Conservation (phyloP, 2,888 invertebrate species). For the Chorisops tibialis region DNA sequence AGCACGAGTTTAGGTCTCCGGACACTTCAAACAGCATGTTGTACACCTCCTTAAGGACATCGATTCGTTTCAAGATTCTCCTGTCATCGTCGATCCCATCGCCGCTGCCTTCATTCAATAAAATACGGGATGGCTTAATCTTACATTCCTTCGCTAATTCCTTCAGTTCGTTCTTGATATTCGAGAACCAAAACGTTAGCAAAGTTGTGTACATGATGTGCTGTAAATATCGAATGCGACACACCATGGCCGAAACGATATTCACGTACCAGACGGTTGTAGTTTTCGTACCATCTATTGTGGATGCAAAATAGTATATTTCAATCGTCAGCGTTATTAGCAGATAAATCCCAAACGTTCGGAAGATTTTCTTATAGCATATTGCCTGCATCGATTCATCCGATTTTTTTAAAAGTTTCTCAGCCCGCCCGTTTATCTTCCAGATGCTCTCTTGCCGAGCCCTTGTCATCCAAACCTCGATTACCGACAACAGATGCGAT, state of each 20-base stretch:
- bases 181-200: constrained; percentile 10
- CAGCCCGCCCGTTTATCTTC: constrained; percentile 13
- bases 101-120: background rate
- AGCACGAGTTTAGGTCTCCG: constrained; percentile 29
- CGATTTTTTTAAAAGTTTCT: constrained; percentile 10
- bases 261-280: constrained; percentile 12
- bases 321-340: constrained; percentile 6
- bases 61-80: constrained; percentile 26
- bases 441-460: constrained; percentile 28
- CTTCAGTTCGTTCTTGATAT: constrained; percentile 13
- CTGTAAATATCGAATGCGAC: constrained; percentile 19
- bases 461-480: constrained; percentile 27
- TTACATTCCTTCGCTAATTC: constrained; percentile 2
- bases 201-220: constrained; percentile 23
- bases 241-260: constrained; percentile 9
- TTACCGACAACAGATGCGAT: constrained; percentile 26
- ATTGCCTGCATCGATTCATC: constrained; percentile 15
- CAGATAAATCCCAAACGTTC: constrained; percentile 15
- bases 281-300: background rate
- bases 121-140: background rate
- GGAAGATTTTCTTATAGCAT: constrained; percentile 14
- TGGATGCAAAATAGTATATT: background rate
- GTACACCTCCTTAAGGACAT: constrained; percentile 28
- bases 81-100: constrained; percentile 12
- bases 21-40: constrained; percentile 33